These are phyloP conservation scores for Drosophila percnosoma DNA, from an alignment of 2,888 invertebrate genomes.

Conservation along the genomic window DNA sequence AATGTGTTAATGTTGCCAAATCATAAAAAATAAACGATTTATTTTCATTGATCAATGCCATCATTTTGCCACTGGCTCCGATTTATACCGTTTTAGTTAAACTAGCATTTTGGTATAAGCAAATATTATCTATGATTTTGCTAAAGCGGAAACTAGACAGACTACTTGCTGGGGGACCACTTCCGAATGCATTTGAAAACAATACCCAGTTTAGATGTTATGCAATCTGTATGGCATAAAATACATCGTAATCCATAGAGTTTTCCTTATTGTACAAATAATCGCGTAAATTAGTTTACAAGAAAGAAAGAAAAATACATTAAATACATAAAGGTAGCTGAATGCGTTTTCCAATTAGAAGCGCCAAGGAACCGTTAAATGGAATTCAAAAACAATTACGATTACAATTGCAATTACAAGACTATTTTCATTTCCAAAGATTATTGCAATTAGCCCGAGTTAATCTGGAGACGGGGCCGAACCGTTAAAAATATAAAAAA, in stretches of 20 bases:
- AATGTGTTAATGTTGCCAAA: background rate
- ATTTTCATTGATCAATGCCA: constrained; percentile 1
- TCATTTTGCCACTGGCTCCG: background rate
- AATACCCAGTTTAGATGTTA: constrained; percentile 18
- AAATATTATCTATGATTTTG: background rate
- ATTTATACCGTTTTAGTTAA: background rate
- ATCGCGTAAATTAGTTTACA: constrained; percentile 30
- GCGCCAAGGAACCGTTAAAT: constrained; percentile 53
- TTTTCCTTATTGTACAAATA: constrained; percentile 51
- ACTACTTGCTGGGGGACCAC: constrained; percentile 2
- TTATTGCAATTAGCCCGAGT: constrained; percentile 55
- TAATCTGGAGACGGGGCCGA: constrained; percentile 25
- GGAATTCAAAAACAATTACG: constrained; percentile 46
- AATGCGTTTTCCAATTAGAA: constrained; percentile 49
- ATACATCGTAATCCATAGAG: constrained; percentile 15
- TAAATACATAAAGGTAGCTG: constrained; percentile 1
- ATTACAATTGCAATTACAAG: constrained; percentile 47
- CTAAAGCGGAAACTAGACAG: constrained; percentile 19
- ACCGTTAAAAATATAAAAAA: constrained; percentile 22
- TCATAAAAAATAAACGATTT: constrained; percentile 1
- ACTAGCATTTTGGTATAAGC: background rate
- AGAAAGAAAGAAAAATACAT: background rate
- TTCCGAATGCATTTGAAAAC: constrained; percentile 17
- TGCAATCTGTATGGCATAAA: constrained; percentile 28
- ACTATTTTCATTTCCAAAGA: constrained; percentile 29